Base-by-base conservation (phyloP, 1,140 invertebrate genomes). In the Aphelenchoides avenae region DNA sequence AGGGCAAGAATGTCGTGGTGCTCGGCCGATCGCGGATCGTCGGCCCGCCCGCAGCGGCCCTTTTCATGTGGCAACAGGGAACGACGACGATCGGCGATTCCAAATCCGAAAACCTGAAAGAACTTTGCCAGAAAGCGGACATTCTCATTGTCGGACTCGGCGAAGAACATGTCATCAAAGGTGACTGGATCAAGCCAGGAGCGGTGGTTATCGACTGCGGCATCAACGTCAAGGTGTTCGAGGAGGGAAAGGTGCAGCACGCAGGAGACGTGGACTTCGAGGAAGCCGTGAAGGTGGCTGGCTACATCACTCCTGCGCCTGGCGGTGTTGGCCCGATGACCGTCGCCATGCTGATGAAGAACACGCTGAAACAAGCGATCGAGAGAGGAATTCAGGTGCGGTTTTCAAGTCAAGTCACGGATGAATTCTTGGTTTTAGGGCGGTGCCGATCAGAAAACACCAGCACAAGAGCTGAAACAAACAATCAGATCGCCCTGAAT, bases 121-220 rank as follows among this genome's bases (percentile, higher is more conserved):
- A 55, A 46, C 65, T 51, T 6, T 75, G 73, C 48, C 44, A 36
- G 11, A 56, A 77, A 46, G 93, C 91, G 20, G 94, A 98, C 78
- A 95, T 98, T 73, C 78, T 99, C 42, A 89, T 99, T 5, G 92
- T 93, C 3, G 94, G 84, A 3, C 91, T 97, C 66, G 94, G 94
- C 0, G 83, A 85, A 70, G 81, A 91, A 4, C 84, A 92, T 78
- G 83, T 95, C 80, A 91, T 99, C 0, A 90, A 89, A 78, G 89
- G 86, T 0, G 86, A 86, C 42, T 98, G 93, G 93, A 86, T 99
- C 39, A 97, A 97, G 81, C 89, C 89, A 0, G 92, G 92, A 20
- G 91, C 93, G 42, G 86, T 97, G 26, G 92, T 98, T 13, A 95
- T 99, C 64, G 94, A 99, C 78, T 97, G 93, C 81, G 94, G 94